Base-by-base conservation (phyloP, 2,113 vertebrate genomes). In the Dissostichus mawsoni region DNA sequence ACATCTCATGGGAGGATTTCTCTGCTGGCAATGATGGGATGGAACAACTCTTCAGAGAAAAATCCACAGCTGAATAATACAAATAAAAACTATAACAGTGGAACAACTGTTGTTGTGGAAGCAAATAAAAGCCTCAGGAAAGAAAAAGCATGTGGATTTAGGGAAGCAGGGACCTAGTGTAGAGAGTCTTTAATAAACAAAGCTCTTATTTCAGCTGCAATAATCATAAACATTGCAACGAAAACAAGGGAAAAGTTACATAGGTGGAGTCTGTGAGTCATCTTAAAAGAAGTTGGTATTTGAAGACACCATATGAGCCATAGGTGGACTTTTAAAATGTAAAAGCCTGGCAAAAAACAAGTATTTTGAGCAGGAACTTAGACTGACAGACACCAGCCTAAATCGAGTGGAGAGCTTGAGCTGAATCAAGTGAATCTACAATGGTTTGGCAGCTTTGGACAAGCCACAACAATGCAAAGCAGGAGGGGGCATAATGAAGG, bases 301-400 rank as follows among this genome's bases (percentile, higher is more conserved):
- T 77, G 23, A 81, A 41, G 25, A 61, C 29, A 29, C 29, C 29
- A 29, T 29, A 29, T 8, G 29, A 29, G 74, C 45, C 29, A 17
- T 1, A 68, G 45, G 41, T 67, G 29, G n/a, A 36, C 33, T 79
- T 52, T 57, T 45, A 55, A 64, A 69, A 41, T 10, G 3, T 41
- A 56, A 65, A 41, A 65, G 66, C 11, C 33, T 55, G 51, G 10
- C 29, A 50, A 8, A 70, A 51, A n/a, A 18, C 52, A 4, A 17
- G 50, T 33, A 8, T 71, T 59, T 16, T 58, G 13, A 61, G 12
- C 7, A 58, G 0, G 51, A 61, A 74, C 17, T 65, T 75, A 44
- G 82, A 76, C 66, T 83, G 73, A 76, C 58, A 83, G 79, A 88
- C 41, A 81, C 73, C 57, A 66, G 58, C 61, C 55, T 83, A 52